Evolutionary conservation across 1,140 invertebrate genomes (phyloP).

Genomic region (Panonychus citri): DNA sequence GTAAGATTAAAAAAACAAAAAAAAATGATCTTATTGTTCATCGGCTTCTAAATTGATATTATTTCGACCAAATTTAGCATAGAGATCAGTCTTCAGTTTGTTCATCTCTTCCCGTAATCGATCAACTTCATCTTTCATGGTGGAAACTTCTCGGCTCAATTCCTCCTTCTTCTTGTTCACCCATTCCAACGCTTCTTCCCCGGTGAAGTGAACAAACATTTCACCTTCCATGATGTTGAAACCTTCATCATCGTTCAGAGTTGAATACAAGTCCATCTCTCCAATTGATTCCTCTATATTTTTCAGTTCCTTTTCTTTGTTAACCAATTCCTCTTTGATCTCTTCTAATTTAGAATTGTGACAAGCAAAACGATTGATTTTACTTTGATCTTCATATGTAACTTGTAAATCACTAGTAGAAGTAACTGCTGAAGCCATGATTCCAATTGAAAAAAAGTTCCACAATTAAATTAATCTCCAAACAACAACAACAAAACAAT

Average conservation of each 20-base stretch:
- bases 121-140: slow-evolving; percentile 40
- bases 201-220: slow-evolving; percentile 52
- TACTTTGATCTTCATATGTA: slow-evolving; percentile 85
- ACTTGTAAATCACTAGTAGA: slow-evolving; percentile 57
- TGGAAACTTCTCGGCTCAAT: slow-evolving; percentile 39
- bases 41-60: slow-evolving; percentile 85
- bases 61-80: slow-evolving; percentile 71
- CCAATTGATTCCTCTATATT: slow-evolving; percentile 76
- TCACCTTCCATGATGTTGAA: slow-evolving; percentile 39
- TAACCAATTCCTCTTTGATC: slow-evolving; percentile 65
- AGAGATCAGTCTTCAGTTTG: slow-evolving; percentile 67
- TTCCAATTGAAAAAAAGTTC: background rate
- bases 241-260: slow-evolving; percentile 36
- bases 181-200: slow-evolving; percentile 47
- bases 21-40: too few relatives aligned
- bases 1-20: too few relatives aligned
- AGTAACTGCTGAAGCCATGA: background rate
- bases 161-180: slow-evolving; percentile 49
- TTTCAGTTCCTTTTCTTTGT: slow-evolving; percentile 65
- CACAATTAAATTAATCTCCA: too few relatives aligned
- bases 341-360: slow-evolving; percentile 76
- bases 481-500: too few relatives aligned
- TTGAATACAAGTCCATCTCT: slow-evolving; percentile 54
- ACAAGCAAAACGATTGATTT: slow-evolving; percentile 86
- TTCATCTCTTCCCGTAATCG: slow-evolving; percentile 52